These are phyloP conservation scores for Genyomyrus donnyi DNA, from an alignment of 2,113 vertebrate genomes.

Conservation along the genomic window DNA sequence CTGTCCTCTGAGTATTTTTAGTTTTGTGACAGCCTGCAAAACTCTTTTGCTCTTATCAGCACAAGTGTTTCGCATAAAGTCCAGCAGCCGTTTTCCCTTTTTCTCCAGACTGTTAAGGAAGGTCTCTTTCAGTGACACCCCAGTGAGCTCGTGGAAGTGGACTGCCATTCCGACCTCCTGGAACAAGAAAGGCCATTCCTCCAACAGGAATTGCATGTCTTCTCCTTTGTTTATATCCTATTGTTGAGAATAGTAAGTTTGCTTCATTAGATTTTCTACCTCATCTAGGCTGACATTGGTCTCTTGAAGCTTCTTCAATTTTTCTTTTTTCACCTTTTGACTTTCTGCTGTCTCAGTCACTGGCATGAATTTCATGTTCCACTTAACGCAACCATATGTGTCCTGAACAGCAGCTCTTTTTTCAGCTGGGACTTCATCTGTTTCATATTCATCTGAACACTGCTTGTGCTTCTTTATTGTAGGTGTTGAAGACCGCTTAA, in stretches of 20 bases:
- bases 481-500: not conserved
- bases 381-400: not conserved
- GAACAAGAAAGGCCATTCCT: not conserved
- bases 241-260: not conserved
- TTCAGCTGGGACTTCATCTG: no score
- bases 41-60: not conserved
- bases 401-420: not conserved
- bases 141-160: not conserved
- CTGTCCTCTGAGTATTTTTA: not conserved
- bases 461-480: not conserved
- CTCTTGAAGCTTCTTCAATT: not conserved
- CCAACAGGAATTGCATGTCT: not conserved
- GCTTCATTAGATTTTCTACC: not conserved
- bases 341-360: not conserved
- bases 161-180: not conserved
- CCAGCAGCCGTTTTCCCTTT: not conserved
- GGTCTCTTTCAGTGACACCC: constrained; percentile 4
- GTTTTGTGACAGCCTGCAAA: not conserved
- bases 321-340: not conserved
- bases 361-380: not conserved
- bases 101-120: not conserved
- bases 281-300: not conserved
- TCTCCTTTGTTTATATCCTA: not conserved
- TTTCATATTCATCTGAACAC: not conserved
- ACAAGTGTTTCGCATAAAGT: not conserved